These are phyloP conservation scores for Danio kyathit DNA, from an alignment of 2,797 vertebrate species.

Conservation along the genomic window DNA sequence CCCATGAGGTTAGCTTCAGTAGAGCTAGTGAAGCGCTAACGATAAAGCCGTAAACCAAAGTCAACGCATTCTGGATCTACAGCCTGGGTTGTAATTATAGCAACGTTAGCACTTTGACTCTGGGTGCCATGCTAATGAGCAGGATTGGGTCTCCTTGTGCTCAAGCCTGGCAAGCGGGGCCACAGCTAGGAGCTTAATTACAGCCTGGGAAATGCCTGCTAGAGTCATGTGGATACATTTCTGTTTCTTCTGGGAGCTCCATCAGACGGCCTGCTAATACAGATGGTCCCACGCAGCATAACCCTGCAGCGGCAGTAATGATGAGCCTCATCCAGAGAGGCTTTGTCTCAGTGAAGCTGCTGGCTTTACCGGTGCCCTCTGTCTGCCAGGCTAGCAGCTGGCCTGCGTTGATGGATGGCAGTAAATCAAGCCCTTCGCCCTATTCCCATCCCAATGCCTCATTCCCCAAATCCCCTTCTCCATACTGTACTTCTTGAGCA, in stretches of 20 bases:
- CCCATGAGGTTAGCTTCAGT: slow-evolving; percentile 23
- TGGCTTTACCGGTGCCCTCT: slow-evolving; percentile 40
- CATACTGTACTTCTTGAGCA: slow-evolving; percentile 49
- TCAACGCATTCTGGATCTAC: slow-evolving; percentile 19
- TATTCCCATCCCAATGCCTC: slow-evolving; percentile 55
- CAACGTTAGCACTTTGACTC: slow-evolving; percentile 28
- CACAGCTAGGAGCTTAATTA: slow-evolving; percentile 69
- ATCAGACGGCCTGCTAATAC: slow-evolving; percentile 65
- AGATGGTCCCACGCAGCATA: slow-evolving; percentile 61
- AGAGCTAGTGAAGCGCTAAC: slow-evolving; percentile 1
- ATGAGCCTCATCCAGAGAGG: slow-evolving; percentile 47
- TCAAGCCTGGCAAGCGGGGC: slow-evolving; percentile 37
- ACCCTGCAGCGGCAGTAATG: slow-evolving; percentile 66
- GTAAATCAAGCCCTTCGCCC: slow-evolving; percentile 66
- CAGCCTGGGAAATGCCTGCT: slow-evolving; percentile 63
- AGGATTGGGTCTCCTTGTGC: slow-evolving; percentile 36
- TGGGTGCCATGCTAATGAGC: slow-evolving; percentile 45
- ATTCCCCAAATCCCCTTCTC: slow-evolving; percentile 48
- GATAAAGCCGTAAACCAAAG: slow-evolving; percentile 32
- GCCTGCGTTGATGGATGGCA: slow-evolving; percentile 73
- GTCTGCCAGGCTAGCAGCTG: slow-evolving; percentile 73
- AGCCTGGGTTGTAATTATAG: slow-evolving; percentile 52
- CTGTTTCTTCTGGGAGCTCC: slow-evolving; percentile 54
- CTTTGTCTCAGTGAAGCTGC: slow-evolving; percentile 52
- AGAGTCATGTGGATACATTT: slow-evolving; percentile 52